Conservation (phyloP, 2,888 invertebrate genomes). For the Mechanitis mazaeus region DNA sequence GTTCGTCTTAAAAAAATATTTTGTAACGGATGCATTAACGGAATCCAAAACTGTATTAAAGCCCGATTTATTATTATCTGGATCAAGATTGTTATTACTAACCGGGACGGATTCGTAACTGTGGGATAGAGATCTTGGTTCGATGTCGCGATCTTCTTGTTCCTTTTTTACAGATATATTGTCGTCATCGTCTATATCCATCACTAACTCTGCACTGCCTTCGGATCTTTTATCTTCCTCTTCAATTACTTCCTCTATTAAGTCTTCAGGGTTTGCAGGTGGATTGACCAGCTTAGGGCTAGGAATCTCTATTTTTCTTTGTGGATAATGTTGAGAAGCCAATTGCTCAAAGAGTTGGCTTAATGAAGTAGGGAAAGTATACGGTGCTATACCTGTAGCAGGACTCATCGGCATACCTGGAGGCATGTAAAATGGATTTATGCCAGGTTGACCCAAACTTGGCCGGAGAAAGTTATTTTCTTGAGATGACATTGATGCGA, state of each 20-base stretch:
- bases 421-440: slow-evolving; percentile 80
- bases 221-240: slow-evolving; percentile 73
- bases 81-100: slow-evolving; percentile 48
- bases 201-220: slow-evolving; percentile 79
- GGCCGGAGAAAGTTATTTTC: slow-evolving; percentile 70
- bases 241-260: slow-evolving; percentile 79
- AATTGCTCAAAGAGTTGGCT: slow-evolving; percentile 82
- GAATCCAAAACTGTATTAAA: slow-evolving; percentile 85
- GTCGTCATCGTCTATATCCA: slow-evolving; percentile 81
- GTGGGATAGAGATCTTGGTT: slow-evolving; percentile 41
- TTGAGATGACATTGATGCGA: slow-evolving; percentile 70
- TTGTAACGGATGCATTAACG: slow-evolving; percentile 84
- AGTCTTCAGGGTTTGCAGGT: slow-evolving; percentile 74
- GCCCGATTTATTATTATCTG: slow-evolving; percentile 75
- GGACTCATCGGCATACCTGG: slow-evolving; percentile 74
- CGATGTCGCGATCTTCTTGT: slow-evolving; percentile 52
- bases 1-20: slow-evolving; percentile 82
- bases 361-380: slow-evolving; percentile 76
- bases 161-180: slow-evolving; percentile 66
- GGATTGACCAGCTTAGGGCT: slow-evolving; percentile 52
- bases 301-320: slow-evolving; percentile 57
- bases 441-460: slow-evolving; percentile 68
- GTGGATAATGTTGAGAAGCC: slow-evolving; percentile 68
- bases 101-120: slow-evolving; percentile 55
- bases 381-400: slow-evolving; percentile 65